Evolutionary conservation across 2,797 vertebrate genomes (phyloP), one percentile per base, ranked within the genome.

Genomic region (Notolabrus celidotus): DNA sequence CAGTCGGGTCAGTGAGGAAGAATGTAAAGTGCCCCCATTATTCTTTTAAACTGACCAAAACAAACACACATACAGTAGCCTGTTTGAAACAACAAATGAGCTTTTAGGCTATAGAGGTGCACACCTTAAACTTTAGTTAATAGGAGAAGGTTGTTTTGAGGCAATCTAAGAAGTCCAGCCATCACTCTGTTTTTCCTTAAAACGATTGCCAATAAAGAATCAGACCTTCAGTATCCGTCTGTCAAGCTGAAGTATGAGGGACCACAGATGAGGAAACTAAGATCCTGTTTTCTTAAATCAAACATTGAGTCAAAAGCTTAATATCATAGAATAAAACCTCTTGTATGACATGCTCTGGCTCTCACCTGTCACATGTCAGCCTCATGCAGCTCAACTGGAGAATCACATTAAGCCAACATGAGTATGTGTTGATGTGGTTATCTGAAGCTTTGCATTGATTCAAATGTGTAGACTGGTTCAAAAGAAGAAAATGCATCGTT

Each of bases 1-100:
- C 54, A 74, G 54, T 59, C 43, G 52, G 19, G 71, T 77, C 54
- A 78, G 3, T 41, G 15, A 59, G 38, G 68, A 22, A 31, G 34
- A 55, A 72, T 69, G 74, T 49, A 50, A 69, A 22, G 53, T 42
- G 15, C 52, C 39, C 56, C n/a, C 16, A 31, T 33, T 29, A 50
- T 27, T 29, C n/a, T 42, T 55, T 34, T 61, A 22, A 61, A n/a
- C 51, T 29, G 15, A 33, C 2, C 53, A 55, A 50, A 25, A 41
- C 16, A 39, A 31, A n/a, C 17, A 41, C 7, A 45, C 15, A n/a
- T 5, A 11, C 23, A 2, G 27, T n/a, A 12, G 15, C 47, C 3
- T 7, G 29, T 4, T 4, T 31, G 4, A 31, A 7, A 31, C 29
- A 31, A 7, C 31, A 31, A 7, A 31, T 7, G 7, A 31, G 29